Evolutionary conservation across 2,113 vertebrate species (phyloP).

Genomic region (Perca flavescens): DNA sequence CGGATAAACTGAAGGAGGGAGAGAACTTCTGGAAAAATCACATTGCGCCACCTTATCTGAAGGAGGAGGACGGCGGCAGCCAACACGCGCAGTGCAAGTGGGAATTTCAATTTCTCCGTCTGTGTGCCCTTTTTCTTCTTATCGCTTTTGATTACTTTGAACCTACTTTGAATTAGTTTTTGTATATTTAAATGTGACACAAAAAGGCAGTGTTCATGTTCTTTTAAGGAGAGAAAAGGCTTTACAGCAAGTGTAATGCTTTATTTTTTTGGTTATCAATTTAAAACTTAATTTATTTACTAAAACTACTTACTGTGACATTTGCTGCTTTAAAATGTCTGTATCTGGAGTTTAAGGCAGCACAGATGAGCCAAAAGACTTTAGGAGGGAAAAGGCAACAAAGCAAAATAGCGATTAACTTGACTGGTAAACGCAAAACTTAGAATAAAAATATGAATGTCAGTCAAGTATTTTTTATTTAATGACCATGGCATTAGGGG

Average conservation of each 20-base stretch:
- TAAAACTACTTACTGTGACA: not conserved
- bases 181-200: not conserved
- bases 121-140: not conserved
- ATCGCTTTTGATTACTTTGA: conserved; percentile 21
- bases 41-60: conserved; percentile 33
- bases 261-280: not conserved
- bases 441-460: not conserved
- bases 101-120: conserved; percentile 10
- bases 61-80: conserved; percentile 22
- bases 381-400: too few species aligned
- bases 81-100: conserved; percentile 26
- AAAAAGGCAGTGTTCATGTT: not conserved
- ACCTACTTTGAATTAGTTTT: not conserved
- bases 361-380: not conserved
- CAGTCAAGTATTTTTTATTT: not conserved
- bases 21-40: conserved; percentile 81
- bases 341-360: not conserved
- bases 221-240: not conserved
- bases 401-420: not conserved
- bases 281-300: not conserved
- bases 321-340: conserved; percentile 3
- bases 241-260: not conserved
- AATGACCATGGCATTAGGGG: not conserved
- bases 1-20: conserved; percentile 71
- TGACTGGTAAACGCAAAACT: not conserved